These are phyloP conservation scores for Zaprionus capensis DNA, from an alignment of 1,140 invertebrate genomes.

Conservation along the genomic window DNA sequence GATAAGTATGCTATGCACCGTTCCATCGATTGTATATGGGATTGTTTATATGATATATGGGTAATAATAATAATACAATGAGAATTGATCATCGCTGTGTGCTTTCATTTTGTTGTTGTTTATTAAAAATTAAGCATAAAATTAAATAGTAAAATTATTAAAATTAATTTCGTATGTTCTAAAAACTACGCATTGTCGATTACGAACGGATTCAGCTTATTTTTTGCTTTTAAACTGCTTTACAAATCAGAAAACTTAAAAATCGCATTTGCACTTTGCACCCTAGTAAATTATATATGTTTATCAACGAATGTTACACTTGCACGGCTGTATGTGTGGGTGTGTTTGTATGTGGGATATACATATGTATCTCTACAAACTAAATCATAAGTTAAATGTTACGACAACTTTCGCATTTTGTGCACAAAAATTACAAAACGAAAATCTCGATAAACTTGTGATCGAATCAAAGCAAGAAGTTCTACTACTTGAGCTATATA, in stretches of 20 bases:
- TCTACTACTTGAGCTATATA: slow-evolving; percentile 4
- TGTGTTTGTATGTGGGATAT: not conserved
- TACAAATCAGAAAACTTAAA: slow-evolving; percentile 36
- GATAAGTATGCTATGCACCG: slow-evolving; percentile 62
- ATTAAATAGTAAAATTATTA: slow-evolving; percentile 44
- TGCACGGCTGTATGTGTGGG: not conserved
- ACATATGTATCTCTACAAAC: not conserved
- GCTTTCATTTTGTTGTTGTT: slow-evolving; percentile 30
- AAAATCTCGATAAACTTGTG: slow-evolving; percentile 6
- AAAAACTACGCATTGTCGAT: slow-evolving; percentile 33
- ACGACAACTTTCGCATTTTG: slow-evolving; percentile 11
- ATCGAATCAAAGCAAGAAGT: slow-evolving; percentile 5
- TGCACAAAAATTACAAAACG: slow-evolving; percentile 16
- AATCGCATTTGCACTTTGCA: slow-evolving; percentile 38
- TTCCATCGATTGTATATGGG: not conserved
- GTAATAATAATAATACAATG: slow-evolving; percentile 31
- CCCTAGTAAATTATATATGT: slow-evolving; percentile 22
- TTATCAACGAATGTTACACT: slow-evolving; percentile 12
- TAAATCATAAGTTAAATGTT: slow-evolving; percentile 5
- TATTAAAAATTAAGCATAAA: slow-evolving; percentile 54
- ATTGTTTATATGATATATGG: slow-evolving; percentile 10
- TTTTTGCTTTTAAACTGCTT: not conserved
- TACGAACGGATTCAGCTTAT: not conserved
- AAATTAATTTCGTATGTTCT: slow-evolving; percentile 52
- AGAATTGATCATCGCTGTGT: slow-evolving; percentile 45